phyloP scores from a whole-genome alignment of 2,113 vertebrate genomes.

The Ascaphus truei region DNA sequence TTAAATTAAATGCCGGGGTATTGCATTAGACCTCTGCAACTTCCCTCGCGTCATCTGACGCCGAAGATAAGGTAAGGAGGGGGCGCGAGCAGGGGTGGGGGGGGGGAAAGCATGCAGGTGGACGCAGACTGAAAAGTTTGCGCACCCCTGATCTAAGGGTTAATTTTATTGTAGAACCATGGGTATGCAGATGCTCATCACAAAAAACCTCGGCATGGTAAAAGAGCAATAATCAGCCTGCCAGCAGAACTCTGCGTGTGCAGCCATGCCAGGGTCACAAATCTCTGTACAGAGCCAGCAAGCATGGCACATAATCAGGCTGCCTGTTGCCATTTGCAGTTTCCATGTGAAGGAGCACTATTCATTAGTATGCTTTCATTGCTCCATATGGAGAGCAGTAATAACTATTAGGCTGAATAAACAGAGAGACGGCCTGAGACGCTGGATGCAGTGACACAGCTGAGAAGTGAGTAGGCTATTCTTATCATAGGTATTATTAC shows the following conservation, averaged over 20 bases:
- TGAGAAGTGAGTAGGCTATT: neutral
- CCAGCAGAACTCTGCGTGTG: neutral
- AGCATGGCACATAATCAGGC: neutral
- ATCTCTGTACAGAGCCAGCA: neutral
- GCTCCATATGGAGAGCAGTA: conserved; percentile 23
- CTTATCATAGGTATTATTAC: conserved; percentile 12
- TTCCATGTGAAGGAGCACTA: conserved; percentile 1
- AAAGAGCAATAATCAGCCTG: too few relatives aligned
- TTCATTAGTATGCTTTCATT: conserved; percentile 32
- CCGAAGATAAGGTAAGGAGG: too few relatives aligned
- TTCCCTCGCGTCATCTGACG: too few relatives aligned
- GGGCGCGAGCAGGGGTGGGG: too few relatives aligned
- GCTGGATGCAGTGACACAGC: neutral
- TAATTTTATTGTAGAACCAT: too few relatives aligned
- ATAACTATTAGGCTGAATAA: conserved; percentile 33
- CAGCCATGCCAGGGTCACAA: conserved; percentile 20
- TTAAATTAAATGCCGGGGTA: too few relatives aligned
- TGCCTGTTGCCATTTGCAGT: conserved; percentile 26
- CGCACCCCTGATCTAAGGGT: too few relatives aligned
- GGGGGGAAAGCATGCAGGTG: too few relatives aligned
- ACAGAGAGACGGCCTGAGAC: conserved; percentile 6
- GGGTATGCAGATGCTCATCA: too few relatives aligned
- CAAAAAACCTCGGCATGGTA: too few relatives aligned
- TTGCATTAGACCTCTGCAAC: too few relatives aligned
- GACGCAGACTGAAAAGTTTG: too few relatives aligned